Conservation (phyloP, 2,113 vertebrate genomes). For the Leucopsar rothschildi region DNA sequence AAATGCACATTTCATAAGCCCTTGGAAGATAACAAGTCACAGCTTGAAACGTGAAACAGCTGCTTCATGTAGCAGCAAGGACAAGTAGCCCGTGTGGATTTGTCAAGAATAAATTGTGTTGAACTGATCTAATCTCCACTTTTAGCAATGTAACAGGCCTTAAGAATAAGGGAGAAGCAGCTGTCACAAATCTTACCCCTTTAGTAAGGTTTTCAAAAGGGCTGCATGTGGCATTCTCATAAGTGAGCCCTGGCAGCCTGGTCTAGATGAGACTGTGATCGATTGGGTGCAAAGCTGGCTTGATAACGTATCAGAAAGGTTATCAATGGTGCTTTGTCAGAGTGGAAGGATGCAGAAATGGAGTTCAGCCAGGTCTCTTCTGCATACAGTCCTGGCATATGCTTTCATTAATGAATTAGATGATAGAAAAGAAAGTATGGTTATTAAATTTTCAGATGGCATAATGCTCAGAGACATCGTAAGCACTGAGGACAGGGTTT, state of each 20-base stretch:
- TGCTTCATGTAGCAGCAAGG: background rate
- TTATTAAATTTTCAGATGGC: conserved; percentile 51
- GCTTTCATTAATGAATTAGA: conserved; percentile 38
- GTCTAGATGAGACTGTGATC: background rate
- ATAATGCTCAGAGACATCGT: background rate
- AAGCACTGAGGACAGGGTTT: background rate
- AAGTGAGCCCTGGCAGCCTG: background rate
- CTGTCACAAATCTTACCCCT: background rate
- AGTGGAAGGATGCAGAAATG: background rate
- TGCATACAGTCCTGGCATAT: background rate
- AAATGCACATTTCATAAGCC: background rate
- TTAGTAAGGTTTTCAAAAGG: background rate
- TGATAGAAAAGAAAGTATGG: background rate
- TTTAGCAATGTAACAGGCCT: background rate
- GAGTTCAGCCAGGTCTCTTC: conserved; percentile 5
- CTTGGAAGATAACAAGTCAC: background rate
- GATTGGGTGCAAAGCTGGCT: background rate
- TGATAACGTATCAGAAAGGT: background rate
- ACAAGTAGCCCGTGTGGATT: background rate
- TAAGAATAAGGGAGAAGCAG: background rate
- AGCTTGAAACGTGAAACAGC: background rate
- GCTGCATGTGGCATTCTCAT: background rate
- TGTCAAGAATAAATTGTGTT: conserved; percentile 26
- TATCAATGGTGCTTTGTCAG: background rate
- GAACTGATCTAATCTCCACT: conserved; percentile 20